Conservation (phyloP, 92 coral and sea anemone genomes). For the Ricordea florida region DNA sequence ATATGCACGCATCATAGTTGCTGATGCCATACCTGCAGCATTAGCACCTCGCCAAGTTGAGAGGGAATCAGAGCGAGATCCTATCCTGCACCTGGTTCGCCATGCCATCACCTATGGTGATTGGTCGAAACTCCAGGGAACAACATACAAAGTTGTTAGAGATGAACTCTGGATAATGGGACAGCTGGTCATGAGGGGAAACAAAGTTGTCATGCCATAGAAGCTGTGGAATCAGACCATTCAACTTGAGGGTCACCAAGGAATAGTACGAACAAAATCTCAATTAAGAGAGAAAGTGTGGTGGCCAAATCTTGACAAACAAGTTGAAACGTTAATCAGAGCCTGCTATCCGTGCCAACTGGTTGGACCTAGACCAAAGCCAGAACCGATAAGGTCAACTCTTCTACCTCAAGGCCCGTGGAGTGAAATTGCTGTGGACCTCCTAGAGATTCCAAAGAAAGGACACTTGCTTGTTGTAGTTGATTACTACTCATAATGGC, state of each 20-base stretch:
- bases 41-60: constrained; percentile 45
- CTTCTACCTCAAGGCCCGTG: neutral
- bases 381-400: too few relatives aligned
- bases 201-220: constrained; percentile 30
- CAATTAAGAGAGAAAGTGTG: neutral
- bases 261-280: constrained; percentile 3
- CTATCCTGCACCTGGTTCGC: constrained; percentile 38
- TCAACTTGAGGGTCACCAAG: constrained; percentile 15
- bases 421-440: neutral
- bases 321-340: too few relatives aligned
- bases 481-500: too few relatives aligned
- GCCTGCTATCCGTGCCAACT: too few relatives aligned
- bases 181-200: constrained; percentile 39
- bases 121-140: constrained; percentile 37
- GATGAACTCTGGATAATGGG: constrained; percentile 44
- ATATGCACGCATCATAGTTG: constrained; percentile 38
- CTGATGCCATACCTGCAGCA: constrained; percentile 26
- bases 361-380: too few relatives aligned
- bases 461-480: too few relatives aligned
- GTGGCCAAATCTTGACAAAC: constrained; percentile 4
- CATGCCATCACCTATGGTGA: constrained; percentile 37
- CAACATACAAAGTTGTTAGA: constrained; percentile 20
- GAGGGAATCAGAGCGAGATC: constrained; percentile 40
- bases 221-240: constrained; percentile 29
- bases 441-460: too few relatives aligned